Base-by-base conservation (phyloP, 2,113 vertebrate genomes). In the Nicator chloris region DNA sequence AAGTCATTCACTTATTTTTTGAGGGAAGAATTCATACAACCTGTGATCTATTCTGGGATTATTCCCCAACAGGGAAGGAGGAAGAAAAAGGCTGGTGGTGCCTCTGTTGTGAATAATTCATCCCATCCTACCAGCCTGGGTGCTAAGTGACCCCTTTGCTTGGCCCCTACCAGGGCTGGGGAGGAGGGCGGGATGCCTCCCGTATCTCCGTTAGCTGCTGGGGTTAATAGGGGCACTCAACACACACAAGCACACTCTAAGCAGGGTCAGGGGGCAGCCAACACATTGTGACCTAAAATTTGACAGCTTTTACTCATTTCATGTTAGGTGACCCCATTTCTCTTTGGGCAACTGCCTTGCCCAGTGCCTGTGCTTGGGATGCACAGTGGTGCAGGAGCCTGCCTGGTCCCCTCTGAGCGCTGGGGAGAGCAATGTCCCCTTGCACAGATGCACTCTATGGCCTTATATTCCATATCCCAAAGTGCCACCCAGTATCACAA, bases 221-320 rank as follows among this genome's bases (percentile, higher is more conserved):
- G 80, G 92, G 92, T 94, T 96, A 92, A 95, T 91, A 96, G 86
- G 95, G 82, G 88, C 92, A 92, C 80, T 94, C 88, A 90, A 78
- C 92, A 96, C 92, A 88, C 88, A 94, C 90, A 86, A 31, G 69
- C 92, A 61, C 4, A 1, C 60, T 90, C 76, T 83, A 49, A 96
- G 83, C 72, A 86, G 82, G 88, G 94, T 96, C 94, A 86, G 69
- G 77, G 94, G 82, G 76, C 93, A 93, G 80, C 65, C 76, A 96
- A 57, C 93, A 96, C 88, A 94, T 88, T 90, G 95, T 44, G 88
- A 96, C 90, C 90, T 96, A 72, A 90, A 93, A 94, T 94, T 83
- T 88, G 80, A 86, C 68, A 44, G 83, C 86, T 96, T 94, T 94
- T 90, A 86, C 59, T 94, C 72, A 78, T 92, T 94, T 81, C 61